Evolutionary conservation across 2,797 vertebrate genomes (phyloP).

Genomic region (Parotocinclus haroldoi): DNA sequence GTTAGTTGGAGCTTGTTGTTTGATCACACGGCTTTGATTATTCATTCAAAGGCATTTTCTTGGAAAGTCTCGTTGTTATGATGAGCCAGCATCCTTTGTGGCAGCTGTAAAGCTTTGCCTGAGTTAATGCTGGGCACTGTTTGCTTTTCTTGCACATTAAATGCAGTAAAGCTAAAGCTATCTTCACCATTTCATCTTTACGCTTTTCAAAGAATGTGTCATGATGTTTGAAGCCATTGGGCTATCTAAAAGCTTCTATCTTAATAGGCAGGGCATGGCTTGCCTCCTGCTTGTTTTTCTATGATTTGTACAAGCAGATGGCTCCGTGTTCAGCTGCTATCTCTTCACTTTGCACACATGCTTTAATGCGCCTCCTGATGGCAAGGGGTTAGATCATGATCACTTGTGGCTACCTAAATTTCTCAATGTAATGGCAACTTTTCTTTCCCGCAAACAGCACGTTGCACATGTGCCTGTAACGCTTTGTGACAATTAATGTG

Average conservation of each 20-base stretch:
- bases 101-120: not conserved
- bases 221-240: conserved; percentile 1
- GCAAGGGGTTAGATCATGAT: too few relatives aligned
- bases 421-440: not conserved
- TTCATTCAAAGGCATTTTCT: too few relatives aligned
- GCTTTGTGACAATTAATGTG: conserved; percentile 11
- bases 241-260: conserved; percentile 26
- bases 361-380: too few relatives aligned
- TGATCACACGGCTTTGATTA: not conserved
- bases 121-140: conserved; percentile 17
- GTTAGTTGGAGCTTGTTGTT: not conserved
- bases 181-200: conserved; percentile 28
- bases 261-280: conserved; percentile 3
- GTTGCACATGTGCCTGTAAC: not conserved
- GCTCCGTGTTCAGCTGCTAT: not conserved
- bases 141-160: conserved; percentile 42
- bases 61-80: not conserved
- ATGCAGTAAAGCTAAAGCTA: conserved; percentile 26
- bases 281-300: conserved; percentile 11
- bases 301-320: conserved; percentile 25
- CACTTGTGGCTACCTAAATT: too few relatives aligned
- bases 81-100: not conserved
- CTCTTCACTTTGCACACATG: not conserved
- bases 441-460: not conserved
- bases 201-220: conserved; percentile 21